Conservation (phyloP, 2,888 invertebrate genomes). For the Ichneumon xanthorius region DNA sequence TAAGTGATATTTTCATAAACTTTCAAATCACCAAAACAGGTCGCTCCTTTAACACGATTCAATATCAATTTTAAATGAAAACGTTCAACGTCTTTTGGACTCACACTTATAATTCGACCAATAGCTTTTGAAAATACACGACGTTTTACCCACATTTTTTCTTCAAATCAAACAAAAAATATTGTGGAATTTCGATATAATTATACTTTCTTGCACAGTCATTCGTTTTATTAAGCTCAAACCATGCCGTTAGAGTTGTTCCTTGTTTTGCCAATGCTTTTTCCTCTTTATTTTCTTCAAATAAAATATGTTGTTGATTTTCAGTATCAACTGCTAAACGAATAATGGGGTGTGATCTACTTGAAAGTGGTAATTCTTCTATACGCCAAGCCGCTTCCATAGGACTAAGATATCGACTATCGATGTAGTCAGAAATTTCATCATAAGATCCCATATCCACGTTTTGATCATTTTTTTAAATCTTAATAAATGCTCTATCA, state of each 20-base stretch:
- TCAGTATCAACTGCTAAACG: conserved; percentile 60
- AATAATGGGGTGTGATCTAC: too few relatives aligned
- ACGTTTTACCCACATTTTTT: too few relatives aligned
- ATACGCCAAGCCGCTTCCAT: too few relatives aligned
- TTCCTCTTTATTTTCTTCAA: conserved; percentile 52
- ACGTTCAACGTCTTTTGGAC: too few relatives aligned
- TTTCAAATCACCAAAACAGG: conserved; percentile 41
- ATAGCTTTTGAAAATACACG: too few relatives aligned
- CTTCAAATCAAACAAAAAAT: neutral
- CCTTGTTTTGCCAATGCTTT: conserved; percentile 23
- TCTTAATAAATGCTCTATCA: too few relatives aligned
- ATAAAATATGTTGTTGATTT: conserved; percentile 63
- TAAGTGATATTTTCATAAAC: conserved; percentile 21
- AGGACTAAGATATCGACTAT: too few relatives aligned
- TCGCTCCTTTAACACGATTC: conserved; percentile 44
- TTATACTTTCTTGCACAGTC: conserved; percentile 10
- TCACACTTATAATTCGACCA: too few relatives aligned
- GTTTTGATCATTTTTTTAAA: too few relatives aligned
- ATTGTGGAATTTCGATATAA: conserved; percentile 23
- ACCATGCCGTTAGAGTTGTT: conserved; percentile 61
- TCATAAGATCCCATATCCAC: too few relatives aligned
- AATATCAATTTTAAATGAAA: neutral
- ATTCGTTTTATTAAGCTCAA: conserved; percentile 51
- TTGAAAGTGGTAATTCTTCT: too few relatives aligned
- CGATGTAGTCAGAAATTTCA: too few relatives aligned